A percentile compares a stretch with the other conserved stretches of the same genome.
phyloP scores from a whole-genome alignment of 1,140 invertebrate species.

The Drosophila santomea region DNA sequence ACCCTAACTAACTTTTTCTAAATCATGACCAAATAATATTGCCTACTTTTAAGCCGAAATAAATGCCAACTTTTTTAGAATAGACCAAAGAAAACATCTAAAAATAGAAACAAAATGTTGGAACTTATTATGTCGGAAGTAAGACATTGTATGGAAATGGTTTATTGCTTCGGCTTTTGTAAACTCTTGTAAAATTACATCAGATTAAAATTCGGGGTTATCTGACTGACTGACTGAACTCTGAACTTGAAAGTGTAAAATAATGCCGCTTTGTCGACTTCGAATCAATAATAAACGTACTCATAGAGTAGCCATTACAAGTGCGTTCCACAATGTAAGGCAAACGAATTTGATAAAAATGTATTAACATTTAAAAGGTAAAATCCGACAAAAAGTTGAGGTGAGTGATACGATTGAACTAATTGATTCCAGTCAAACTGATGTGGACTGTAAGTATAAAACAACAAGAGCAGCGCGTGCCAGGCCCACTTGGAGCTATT shows the following conservation, averaged over 20 bases:
- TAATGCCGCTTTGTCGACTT: no score
- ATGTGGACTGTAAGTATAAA: slow-evolving; percentile 20
- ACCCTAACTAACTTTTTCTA: no score
- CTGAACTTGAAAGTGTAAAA: background rate
- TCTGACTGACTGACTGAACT: background rate
- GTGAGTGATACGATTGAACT: slow-evolving; percentile 31
- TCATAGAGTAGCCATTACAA: background rate
- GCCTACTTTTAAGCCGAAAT: no score
- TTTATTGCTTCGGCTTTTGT: background rate
- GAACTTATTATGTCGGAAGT: background rate
- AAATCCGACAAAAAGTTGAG: background rate
- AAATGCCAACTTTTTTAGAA: no score
- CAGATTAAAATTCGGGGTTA: background rate
- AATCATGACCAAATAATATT: no score
- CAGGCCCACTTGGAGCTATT: slow-evolving; percentile 50
- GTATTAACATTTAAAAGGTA: no score
- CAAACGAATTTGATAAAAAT: no score
- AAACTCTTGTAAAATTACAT: slow-evolving; percentile 2
- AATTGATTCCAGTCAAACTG: slow-evolving; percentile 10
- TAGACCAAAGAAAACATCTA: no score
- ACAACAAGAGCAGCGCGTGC: slow-evolving; percentile 31
- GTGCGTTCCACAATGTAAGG: background rate
- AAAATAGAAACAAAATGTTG: no score
- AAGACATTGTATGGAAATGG: no score
- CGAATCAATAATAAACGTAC: background rate